Conservation (phyloP, 1,140 invertebrate species). For the Bombus impatiens region DNA sequence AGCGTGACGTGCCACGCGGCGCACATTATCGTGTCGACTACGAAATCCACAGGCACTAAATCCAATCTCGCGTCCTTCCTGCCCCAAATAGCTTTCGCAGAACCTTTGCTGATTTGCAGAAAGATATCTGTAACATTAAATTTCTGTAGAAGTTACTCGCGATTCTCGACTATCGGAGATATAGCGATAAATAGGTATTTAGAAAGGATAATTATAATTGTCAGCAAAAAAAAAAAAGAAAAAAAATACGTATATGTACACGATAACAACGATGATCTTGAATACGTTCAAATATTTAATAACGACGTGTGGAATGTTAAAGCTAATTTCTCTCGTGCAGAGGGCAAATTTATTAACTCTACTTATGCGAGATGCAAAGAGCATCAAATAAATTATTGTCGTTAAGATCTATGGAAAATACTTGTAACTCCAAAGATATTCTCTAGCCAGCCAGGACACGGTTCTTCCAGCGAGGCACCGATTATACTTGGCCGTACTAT, state of each 20-base stretch:
- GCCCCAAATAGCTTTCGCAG: slow-evolving; percentile 92
- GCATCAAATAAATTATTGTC: too few relatives aligned
- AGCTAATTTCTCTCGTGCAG: too few relatives aligned
- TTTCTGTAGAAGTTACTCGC: neutral
- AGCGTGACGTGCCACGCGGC: slow-evolving; percentile 89
- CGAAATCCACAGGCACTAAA: slow-evolving; percentile 95
- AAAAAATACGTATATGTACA: too few relatives aligned
- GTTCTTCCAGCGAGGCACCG: slow-evolving; percentile 89
- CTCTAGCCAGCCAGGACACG: slow-evolving; percentile 96
- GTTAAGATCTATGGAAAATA: slow-evolving; percentile 20
- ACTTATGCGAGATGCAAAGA: too few relatives aligned
- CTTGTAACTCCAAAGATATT: slow-evolving; percentile 93
- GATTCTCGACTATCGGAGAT: neutral
- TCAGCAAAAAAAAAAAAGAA: too few relatives aligned
- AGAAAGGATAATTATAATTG: neutral
- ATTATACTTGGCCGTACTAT: slow-evolving; percentile 97
- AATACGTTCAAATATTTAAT: too few relatives aligned
- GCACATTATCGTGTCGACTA: slow-evolving; percentile 93
- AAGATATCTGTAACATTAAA: slow-evolving; percentile 85
- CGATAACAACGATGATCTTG: too few relatives aligned
- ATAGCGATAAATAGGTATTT: neutral
- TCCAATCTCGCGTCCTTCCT: slow-evolving; percentile 89
- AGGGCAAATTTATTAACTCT: too few relatives aligned
- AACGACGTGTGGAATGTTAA: too few relatives aligned
- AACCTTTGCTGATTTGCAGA: slow-evolving; percentile 93